Evolutionary conservation across 2,797 vertebrate species (phyloP), one percentile per base, ranked within the genome.

Genomic region (Valencia hispanica): DNA sequence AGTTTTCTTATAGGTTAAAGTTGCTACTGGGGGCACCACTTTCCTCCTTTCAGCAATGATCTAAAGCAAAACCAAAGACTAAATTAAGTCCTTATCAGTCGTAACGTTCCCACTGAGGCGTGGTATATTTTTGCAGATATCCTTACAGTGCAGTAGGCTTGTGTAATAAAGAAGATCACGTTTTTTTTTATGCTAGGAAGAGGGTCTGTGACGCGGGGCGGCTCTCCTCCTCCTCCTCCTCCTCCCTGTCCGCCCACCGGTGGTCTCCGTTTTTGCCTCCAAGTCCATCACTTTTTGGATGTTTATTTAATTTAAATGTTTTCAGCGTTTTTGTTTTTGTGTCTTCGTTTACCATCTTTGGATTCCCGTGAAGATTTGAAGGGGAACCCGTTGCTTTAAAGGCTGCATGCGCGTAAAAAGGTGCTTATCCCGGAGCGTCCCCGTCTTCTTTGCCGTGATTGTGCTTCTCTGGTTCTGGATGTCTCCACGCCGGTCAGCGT

Each of bases 261-360:
- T 55, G 27, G 34, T 75, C 78, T 81, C 82, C 69, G 68, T 90
- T 86, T 89, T 88, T 87, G 75, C 81, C 10, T 86, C 47, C 32
- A 70, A 57, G 59, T 79, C 65, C 77, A 41, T 79, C 86, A 90
- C 87, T 90, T 90, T 84, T 89, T 91, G 87, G 86, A 89, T 87
- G 79, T 81, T 41, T 76, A 74, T 30, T 80, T 22, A 32, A 48
- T 79, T 63, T 10, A 11, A 4, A 34, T 61, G n/a, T 36, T 81
- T 75, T 68, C 43, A 22, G 1, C 36, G 53, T 41, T 41, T 30
- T 7, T 17, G 8, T 59, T 8, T 32, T 55, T 55, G n/a, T 59
- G 14, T 22, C 25, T 50, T 0, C 79, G 30, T 72, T 41, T 45
- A 0, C 11, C 5, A n/a, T 15, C 61, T 32, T 15, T 15, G 30